Conservation (phyloP, 2,797 vertebrate species). For the Muraenolepis orangiensis region DNA sequence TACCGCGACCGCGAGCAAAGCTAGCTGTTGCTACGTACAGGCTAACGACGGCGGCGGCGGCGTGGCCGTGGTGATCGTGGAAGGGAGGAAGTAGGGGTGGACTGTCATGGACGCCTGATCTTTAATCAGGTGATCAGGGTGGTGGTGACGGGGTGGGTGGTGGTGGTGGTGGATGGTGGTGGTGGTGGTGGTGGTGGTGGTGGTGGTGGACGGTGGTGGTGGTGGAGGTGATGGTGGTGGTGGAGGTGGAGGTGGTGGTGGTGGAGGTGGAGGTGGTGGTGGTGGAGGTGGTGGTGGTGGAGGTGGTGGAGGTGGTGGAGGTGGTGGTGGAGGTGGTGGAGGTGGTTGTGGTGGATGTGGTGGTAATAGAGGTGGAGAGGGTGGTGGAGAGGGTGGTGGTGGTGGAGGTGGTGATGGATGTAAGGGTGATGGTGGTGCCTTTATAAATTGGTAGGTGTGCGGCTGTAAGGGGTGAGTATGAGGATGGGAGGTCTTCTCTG, state of each 20-base stretch:
- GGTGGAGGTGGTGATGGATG: background rate
- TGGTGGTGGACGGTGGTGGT: conserved; percentile 34
- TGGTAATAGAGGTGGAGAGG: conserved; percentile 82
- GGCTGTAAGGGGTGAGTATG: conserved; percentile 39
- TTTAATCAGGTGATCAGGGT: conserved; percentile 90
- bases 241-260: conserved; percentile 37
- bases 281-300: conserved; percentile 37
- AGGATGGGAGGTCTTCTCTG: no score
- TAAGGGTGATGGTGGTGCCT: no score
- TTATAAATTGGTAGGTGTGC: conserved; percentile 41
- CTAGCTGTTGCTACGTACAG: no score
- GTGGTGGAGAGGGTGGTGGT: conserved; percentile 68
- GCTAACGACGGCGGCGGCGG: no score
- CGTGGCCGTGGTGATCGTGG: conserved; percentile 16
- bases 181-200: conserved; percentile 68
- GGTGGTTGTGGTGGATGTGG: background rate
- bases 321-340: conserved; percentile 68
- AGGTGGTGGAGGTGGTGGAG: conserved; percentile 72
- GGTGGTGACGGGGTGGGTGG: conserved; percentile 64
- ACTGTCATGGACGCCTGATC: conserved; percentile 81
- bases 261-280: conserved; percentile 66
- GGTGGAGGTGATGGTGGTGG: conserved; percentile 79
- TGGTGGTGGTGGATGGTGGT: background rate
- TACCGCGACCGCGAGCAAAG: background rate
- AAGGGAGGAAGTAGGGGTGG: conserved; percentile 82